phyloP scores from a whole-genome alignment of 2,797 vertebrate species.

The Coranthus polyacanthus region DNA sequence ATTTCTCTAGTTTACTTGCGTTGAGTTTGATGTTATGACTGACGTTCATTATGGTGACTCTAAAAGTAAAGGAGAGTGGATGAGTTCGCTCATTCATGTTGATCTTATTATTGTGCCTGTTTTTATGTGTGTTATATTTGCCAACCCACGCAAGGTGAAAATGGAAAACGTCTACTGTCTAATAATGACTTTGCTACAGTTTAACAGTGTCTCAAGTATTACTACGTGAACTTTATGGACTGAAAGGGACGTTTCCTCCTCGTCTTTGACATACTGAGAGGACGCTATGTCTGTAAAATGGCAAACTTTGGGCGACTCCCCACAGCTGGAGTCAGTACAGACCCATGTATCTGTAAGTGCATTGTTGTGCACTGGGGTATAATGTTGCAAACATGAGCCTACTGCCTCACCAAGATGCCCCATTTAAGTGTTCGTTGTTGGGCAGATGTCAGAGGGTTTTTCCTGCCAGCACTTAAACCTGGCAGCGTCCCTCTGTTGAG shows the following conservation, averaged over 20 bases:
- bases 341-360: slow-evolving; percentile 26
- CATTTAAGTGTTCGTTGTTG: slow-evolving; percentile 55
- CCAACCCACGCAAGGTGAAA: too few relatives aligned
- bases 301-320: slow-evolving; percentile 28
- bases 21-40: too few relatives aligned
- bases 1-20: not conserved
- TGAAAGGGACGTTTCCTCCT: too few relatives aligned
- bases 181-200: too few relatives aligned
- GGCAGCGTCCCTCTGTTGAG: slow-evolving; percentile 24
- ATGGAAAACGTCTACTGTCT: too few relatives aligned
- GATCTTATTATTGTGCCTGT: too few relatives aligned
- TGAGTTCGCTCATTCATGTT: not conserved
- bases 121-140: too few relatives aligned
- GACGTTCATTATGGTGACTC: not conserved
- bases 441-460: slow-evolving; percentile 44
- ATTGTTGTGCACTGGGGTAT: slow-evolving; percentile 43
- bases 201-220: too few relatives aligned
- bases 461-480: slow-evolving; percentile 30
- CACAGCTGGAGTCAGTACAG: slow-evolving; percentile 21
- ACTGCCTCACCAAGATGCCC: slow-evolving; percentile 42
- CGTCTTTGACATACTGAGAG: too few relatives aligned
- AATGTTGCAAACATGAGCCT: slow-evolving; percentile 46
- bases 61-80: not conserved
- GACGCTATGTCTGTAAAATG: not conserved
- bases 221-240: not conserved